Evolutionary conservation across 2,113 vertebrate genomes (phyloP).

Genomic region (Caloenas nicobarica): DNA sequence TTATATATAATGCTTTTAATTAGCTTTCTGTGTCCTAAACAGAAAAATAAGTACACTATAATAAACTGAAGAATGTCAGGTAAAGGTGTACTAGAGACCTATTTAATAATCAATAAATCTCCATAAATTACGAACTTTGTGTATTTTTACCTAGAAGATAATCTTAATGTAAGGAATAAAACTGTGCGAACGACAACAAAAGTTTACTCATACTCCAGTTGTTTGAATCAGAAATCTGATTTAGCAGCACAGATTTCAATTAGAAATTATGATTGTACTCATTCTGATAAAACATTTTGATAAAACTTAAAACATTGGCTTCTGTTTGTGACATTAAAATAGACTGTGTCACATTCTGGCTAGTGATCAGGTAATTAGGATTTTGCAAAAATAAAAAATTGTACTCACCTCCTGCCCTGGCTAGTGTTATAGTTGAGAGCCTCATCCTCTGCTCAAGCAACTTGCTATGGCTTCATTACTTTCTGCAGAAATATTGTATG

Average conservation of each 20-base stretch:
- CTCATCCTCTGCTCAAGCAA: background rate
- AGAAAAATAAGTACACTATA: background rate
- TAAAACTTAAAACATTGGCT: background rate
- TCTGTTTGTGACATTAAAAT: background rate
- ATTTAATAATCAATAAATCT: background rate
- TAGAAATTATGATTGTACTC: background rate
- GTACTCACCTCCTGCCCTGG: background rate
- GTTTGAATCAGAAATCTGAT: background rate
- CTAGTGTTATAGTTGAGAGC: fast-evolving
- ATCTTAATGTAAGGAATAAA: background rate
- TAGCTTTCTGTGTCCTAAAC: background rate
- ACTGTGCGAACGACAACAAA: background rate
- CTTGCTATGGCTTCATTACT: background rate
- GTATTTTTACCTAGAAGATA: background rate
- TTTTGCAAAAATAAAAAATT: background rate
- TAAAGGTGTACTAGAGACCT: background rate
- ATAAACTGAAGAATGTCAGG: background rate
- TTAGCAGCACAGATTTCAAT: background rate
- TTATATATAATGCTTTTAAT: background rate
- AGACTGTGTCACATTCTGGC: background rate
- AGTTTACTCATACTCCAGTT: background rate
- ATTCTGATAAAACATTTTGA: background rate
- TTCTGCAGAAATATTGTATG: background rate
- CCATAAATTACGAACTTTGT: background rate
- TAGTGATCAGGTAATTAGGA: background rate